Percentiles rank a stretch among this genome's conserved stretches.
These are phyloP conservation scores for Steinernema feltiae DNA, from an alignment of 1,140 invertebrate genomes.

Conservation along the genomic window DNA sequence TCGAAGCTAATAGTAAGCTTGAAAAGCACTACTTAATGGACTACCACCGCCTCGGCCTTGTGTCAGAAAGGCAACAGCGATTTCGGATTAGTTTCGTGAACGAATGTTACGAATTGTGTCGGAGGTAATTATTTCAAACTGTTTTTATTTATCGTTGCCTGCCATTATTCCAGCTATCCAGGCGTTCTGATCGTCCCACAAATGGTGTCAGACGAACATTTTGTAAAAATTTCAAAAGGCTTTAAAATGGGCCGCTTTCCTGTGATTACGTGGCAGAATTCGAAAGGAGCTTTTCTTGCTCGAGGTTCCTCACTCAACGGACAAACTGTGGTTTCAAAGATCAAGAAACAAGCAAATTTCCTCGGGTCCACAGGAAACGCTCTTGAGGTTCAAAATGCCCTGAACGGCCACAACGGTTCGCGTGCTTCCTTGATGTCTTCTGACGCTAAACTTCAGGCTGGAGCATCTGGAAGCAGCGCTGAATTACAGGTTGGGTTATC, in stretches of 20 bases:
- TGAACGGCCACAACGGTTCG: not conserved
- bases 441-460: not conserved
- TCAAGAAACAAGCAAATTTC: constrained; percentile 33
- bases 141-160: not conserved
- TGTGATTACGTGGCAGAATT: constrained; percentile 84
- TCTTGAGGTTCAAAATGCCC: not conserved
- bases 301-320: constrained; percentile 62
- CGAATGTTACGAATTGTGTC: not conserved
- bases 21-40: not conserved
- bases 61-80: not conserved
- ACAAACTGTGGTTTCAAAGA: constrained; percentile 27
- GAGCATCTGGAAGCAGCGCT: not conserved
- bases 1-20: not conserved
- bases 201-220: constrained; percentile 77
- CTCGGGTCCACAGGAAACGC: not conserved
- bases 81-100: not conserved
- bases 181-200: constrained; percentile 82
- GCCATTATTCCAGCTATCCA: constrained; percentile 73
- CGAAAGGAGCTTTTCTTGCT: constrained; percentile 77
- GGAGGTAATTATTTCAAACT: not conserved
- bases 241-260: constrained; percentile 69
- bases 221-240: constrained; percentile 72
- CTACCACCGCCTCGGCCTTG: not conserved
- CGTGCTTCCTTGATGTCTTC: not conserved
- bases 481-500: not conserved